Conservation (phyloP, 2,888 invertebrate species). For the Harpalus rubripes region DNA sequence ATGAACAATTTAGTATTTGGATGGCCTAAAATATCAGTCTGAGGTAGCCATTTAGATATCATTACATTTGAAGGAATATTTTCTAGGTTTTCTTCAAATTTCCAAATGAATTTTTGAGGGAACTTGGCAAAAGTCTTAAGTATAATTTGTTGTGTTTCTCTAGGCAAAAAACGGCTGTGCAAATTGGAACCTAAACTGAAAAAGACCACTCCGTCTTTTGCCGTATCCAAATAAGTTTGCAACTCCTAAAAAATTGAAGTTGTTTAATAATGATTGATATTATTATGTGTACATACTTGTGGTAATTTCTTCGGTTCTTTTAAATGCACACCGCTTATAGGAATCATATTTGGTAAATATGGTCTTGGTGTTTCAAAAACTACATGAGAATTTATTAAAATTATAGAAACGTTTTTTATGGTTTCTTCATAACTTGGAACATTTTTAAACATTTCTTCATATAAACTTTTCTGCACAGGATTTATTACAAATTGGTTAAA, state of each 20-base stretch:
- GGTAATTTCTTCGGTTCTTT: conserved; percentile 52
- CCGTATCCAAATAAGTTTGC: conserved; percentile 19
- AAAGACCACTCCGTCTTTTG: conserved; percentile 39
- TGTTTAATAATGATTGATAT: too few relatives aligned
- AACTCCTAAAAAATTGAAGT: conserved; percentile 5
- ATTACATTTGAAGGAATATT: too few relatives aligned
- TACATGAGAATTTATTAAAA: conserved; percentile 39
- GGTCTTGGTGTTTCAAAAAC: conserved; percentile 58
- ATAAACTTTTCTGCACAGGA: conserved; percentile 64
- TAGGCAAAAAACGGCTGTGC: too few relatives aligned
- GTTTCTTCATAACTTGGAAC: conserved; percentile 69
- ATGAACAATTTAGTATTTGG: too few relatives aligned
- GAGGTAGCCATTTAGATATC: too few relatives aligned
- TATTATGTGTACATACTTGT: conserved; percentile 15
- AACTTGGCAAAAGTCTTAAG: too few relatives aligned
- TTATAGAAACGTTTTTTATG: conserved; percentile 30
- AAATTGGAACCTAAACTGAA: conserved; percentile 50
- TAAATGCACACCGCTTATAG: conserved; percentile 50
- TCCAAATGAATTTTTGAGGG: too few relatives aligned
- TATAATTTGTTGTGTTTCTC: too few relatives aligned
- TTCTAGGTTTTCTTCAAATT: too few relatives aligned
- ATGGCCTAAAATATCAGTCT: too few relatives aligned
- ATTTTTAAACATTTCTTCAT: conserved; percentile 69
- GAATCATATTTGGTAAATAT: conserved; percentile 64
- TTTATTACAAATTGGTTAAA: conserved; percentile 60